A percentile compares a stretch with the other conserved stretches of the same genome.
phyloP scores from a whole-genome alignment of 2,113 vertebrate species.

The Beaufortia kweichowensis region DNA sequence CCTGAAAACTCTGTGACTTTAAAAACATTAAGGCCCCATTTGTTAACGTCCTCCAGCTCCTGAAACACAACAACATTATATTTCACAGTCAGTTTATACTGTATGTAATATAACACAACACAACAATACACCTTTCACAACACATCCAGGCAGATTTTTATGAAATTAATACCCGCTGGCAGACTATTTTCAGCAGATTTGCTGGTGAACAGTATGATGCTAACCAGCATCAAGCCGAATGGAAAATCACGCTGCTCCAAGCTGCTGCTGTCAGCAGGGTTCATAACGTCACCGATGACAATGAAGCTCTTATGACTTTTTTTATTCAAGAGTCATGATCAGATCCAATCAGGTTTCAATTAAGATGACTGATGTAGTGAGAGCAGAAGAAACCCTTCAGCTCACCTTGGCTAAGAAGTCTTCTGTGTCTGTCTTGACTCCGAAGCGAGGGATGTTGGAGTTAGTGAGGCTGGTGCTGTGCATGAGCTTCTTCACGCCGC shows the following conservation, averaged over 20 bases:
- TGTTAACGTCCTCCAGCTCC: constrained; percentile 89
- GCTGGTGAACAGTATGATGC: not conserved
- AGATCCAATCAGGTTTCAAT: constrained; percentile 8
- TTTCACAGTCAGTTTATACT: not conserved
- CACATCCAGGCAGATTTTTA: too few species aligned
- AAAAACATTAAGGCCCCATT: constrained; percentile 89
- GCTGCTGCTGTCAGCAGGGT: constrained; percentile 8
- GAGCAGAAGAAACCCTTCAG: not conserved
- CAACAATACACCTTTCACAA: too few species aligned
- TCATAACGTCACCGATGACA: not conserved
- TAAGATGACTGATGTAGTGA: not conserved
- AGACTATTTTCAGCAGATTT: not conserved
- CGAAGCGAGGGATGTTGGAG: constrained; percentile 84
- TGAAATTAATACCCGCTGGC: too few species aligned
- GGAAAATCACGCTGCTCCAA: not conserved
- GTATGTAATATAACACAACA: not conserved
- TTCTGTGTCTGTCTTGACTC: constrained; percentile 86
- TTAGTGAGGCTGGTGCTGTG: constrained; percentile 84
- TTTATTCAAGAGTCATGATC: constrained; percentile 2
- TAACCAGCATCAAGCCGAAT: not conserved
- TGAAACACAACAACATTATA: constrained; percentile 51
- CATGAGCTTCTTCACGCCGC: constrained; percentile 84
- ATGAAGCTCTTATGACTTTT: not conserved
- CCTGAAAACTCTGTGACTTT: constrained; percentile 85
- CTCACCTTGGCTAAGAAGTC: constrained; percentile 82